phyloP scores from a whole-genome alignment of 2,113 vertebrate species.

The Psittacula cyanocephala region DNA sequence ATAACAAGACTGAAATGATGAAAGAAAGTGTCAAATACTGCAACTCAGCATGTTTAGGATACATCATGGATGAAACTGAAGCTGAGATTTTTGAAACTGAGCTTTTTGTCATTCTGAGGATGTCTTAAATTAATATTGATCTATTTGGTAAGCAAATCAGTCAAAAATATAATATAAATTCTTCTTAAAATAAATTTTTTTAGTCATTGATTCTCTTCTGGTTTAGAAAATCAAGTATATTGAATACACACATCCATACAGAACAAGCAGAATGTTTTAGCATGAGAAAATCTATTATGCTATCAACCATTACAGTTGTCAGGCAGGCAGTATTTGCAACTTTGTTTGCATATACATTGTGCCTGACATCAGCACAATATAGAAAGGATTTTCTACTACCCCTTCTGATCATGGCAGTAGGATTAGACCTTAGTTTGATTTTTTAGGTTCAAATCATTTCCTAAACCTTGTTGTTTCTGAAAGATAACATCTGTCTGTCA shows the following conservation, averaged over 20 bases:
- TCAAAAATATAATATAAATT: background rate
- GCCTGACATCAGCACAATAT: background rate
- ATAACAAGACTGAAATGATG: background rate
- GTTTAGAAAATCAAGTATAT: background rate
- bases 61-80: background rate
- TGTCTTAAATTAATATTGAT: background rate
- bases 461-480: background rate
- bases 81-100: background rate
- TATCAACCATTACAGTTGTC: background rate
- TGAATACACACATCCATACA: background rate
- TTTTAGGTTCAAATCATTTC: conserved; percentile 19
- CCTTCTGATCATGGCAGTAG: background rate
- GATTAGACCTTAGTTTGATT: background rate
- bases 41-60: background rate
- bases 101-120: background rate
- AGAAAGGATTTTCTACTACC: background rate
- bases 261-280: background rate
- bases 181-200: background rate
- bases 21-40: background rate
- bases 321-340: background rate
- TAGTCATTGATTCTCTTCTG: background rate
- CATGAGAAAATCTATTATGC: conserved; percentile 9
- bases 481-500: background rate
- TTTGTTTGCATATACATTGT: background rate
- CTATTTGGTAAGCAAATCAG: background rate